Conservation (phyloP, 1,140 invertebrate species). For the Armadillidium nasatum region DNA sequence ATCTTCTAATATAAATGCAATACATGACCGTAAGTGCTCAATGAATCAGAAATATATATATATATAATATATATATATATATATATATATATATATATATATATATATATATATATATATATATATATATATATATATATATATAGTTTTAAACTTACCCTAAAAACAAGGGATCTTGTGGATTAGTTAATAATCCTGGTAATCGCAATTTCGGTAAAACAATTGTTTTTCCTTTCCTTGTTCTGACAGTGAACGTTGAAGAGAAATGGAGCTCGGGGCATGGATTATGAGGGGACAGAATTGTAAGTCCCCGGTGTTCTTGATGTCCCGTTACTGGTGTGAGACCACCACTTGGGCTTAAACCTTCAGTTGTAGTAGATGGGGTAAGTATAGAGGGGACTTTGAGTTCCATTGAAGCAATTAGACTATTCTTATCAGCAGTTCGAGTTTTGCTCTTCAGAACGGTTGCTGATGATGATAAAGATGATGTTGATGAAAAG, state of each 20-base stretch:
- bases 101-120: too few relatives aligned
- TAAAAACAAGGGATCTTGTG: conserved; percentile 37
- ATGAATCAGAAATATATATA: too few relatives aligned
- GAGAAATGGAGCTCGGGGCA: conserved; percentile 47
- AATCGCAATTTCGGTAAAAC: conserved; percentile 62
- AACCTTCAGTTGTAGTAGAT: conserved; percentile 16
- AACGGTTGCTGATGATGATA: conserved; percentile 22
- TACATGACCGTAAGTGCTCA: too few relatives aligned
- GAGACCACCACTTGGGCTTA: conserved; percentile 10
- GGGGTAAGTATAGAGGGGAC: conserved; percentile 36
- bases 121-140: too few relatives aligned
- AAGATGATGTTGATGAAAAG: conserved; percentile 13
- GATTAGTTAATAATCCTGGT: conserved; percentile 46
- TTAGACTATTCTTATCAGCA: conserved; percentile 35
- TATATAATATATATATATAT: too few relatives aligned
- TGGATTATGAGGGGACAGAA: conserved; percentile 68
- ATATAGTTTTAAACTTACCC: conserved; percentile 28
- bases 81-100: too few relatives aligned
- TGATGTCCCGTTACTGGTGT: conserved; percentile 33
- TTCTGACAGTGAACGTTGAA: conserved; percentile 56
- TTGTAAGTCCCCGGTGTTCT: conserved; percentile 61
- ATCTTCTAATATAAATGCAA: too few relatives aligned
- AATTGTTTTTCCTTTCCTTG: conserved; percentile 64
- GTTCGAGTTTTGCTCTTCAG: conserved; percentile 31
- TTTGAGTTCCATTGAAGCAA: conserved; percentile 42